Percentiles rank a stretch among this genome's conserved stretches.
Conservation (phyloP, 2,797 vertebrate genomes). For the Hippocampus kuda region DNA sequence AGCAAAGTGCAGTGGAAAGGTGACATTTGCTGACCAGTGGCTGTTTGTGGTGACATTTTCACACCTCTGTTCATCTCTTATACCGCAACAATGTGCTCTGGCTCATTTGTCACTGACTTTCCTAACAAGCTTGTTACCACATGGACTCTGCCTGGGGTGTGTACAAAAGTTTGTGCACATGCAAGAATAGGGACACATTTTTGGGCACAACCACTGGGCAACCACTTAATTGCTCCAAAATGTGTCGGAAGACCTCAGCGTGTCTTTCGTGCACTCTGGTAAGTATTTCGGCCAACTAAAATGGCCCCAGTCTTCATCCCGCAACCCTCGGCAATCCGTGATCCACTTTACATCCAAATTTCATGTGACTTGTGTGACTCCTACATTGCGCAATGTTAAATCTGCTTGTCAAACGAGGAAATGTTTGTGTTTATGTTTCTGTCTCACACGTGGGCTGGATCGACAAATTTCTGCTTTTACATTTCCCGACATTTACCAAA, state of each 20-base stretch:
- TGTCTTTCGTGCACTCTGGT: too few relatives aligned
- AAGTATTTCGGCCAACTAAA: too few relatives aligned
- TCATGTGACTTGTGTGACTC: too few relatives aligned
- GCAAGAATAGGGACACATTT: not conserved
- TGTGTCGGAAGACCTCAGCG: too few relatives aligned
- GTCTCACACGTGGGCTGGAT: not conserved
- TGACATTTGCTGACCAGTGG: conserved; percentile 46
- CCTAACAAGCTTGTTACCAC: conserved; percentile 65
- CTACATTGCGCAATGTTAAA: too few relatives aligned
- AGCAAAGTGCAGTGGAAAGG: conserved; percentile 35
- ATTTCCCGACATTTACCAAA: not conserved
- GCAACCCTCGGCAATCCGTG: too few relatives aligned
- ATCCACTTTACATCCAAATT: too few relatives aligned
- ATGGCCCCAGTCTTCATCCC: too few relatives aligned
- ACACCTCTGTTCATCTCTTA: conserved; percentile 63
- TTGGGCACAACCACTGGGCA: not conserved
- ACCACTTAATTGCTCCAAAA: too few relatives aligned
- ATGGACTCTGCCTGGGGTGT: conserved; percentile 22
- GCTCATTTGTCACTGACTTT: conserved; percentile 59
- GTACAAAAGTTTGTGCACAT: conserved; percentile 2
- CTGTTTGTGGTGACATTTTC: conserved; percentile 72
- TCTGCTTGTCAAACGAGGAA: too few relatives aligned
- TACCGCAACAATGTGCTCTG: conserved; percentile 53
- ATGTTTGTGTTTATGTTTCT: too few relatives aligned
- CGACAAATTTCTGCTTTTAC: not conserved